phyloP scores from a whole-genome alignment of 2,888 invertebrate species.

The Deilephila elpenor region DNA sequence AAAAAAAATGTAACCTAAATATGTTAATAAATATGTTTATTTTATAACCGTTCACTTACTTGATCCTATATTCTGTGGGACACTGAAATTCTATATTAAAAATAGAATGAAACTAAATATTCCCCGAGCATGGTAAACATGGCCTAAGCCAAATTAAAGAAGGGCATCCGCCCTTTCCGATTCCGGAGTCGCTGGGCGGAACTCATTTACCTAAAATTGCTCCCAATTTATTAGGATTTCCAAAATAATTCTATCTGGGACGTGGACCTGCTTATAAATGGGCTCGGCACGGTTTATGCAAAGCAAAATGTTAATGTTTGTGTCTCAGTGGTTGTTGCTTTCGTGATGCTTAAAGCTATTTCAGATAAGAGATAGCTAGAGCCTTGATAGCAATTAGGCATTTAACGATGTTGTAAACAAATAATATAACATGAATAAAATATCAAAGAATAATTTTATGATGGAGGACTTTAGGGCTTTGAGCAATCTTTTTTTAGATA shows the following conservation, averaged over 20 bases:
- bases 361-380: neutral
- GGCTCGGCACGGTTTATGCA: constrained; percentile 13
- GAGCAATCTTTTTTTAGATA: too few relatives aligned
- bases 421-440: too few relatives aligned
- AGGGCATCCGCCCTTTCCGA: constrained; percentile 55
- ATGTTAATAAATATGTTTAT: too few relatives aligned
- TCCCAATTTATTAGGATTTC: constrained; percentile 72
- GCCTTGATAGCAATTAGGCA: too few relatives aligned
- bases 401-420: too few relatives aligned
- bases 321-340: constrained; percentile 2
- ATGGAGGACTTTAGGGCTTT: too few relatives aligned
- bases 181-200: constrained; percentile 52
- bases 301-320: constrained; percentile 24
- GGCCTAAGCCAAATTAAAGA: constrained; percentile 62
- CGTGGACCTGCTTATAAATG: constrained; percentile 31
- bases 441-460: too few relatives aligned
- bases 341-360: neutral
- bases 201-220: constrained; percentile 73
- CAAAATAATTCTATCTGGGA: constrained; percentile 59
- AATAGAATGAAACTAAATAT: constrained; percentile 33
- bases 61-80: too few relatives aligned
- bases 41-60: too few relatives aligned
- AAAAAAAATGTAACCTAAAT: too few relatives aligned
- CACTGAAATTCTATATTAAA: neutral
- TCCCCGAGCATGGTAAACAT: constrained; percentile 50